A percentile compares a stretch with the other conserved stretches of the same genome.
Evolutionary conservation across 2,113 vertebrate genomes (phyloP).

Genomic region (Phrynocephalus versicolor): DNA sequence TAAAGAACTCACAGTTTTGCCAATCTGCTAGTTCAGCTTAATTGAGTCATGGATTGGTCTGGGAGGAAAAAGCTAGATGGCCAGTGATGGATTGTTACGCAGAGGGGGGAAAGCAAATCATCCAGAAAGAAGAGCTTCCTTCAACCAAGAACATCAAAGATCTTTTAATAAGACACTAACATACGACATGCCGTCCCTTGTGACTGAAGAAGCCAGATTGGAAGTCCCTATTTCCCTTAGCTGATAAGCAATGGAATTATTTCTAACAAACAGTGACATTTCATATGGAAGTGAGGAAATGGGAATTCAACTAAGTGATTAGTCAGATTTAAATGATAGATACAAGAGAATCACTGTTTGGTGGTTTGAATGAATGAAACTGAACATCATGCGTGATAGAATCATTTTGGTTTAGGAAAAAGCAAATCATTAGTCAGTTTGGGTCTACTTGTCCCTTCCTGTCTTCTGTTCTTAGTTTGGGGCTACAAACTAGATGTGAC

Average conservation of each 20-base stretch:
- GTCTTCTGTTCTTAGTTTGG: not conserved
- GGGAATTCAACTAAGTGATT: slow-evolving; percentile 34
- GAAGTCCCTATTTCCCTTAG: slow-evolving; percentile 41
- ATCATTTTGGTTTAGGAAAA: not conserved
- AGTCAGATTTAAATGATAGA: slow-evolving; percentile 18
- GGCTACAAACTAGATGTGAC: not conserved
- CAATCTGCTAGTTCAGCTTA: not conserved
- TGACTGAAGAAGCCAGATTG: slow-evolving; percentile 42
- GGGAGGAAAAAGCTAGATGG: slow-evolving; percentile 5
- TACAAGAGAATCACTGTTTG: not conserved
- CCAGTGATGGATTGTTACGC: slow-evolving; percentile 32
- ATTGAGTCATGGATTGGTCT: slow-evolving; percentile 1
- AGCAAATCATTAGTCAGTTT: not conserved
- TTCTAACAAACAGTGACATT: slow-evolving; percentile 36
- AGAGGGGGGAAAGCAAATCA: slow-evolving; percentile 3
- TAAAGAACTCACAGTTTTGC: not conserved
- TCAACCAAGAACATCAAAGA: slow-evolving; percentile 47
- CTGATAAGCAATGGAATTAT: slow-evolving; percentile 46
- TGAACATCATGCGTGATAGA: not conserved
- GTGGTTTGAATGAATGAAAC: not conserved
- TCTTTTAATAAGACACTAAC: slow-evolving; percentile 48
- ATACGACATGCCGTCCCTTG: slow-evolving; percentile 23
- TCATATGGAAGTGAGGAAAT: slow-evolving; percentile 37
- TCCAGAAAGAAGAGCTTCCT: slow-evolving; percentile 39
- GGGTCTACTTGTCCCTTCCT: too few species aligned